Evolutionary conservation across 2,888 invertebrate species (phyloP).

Genomic region (Nezara viridula): DNA sequence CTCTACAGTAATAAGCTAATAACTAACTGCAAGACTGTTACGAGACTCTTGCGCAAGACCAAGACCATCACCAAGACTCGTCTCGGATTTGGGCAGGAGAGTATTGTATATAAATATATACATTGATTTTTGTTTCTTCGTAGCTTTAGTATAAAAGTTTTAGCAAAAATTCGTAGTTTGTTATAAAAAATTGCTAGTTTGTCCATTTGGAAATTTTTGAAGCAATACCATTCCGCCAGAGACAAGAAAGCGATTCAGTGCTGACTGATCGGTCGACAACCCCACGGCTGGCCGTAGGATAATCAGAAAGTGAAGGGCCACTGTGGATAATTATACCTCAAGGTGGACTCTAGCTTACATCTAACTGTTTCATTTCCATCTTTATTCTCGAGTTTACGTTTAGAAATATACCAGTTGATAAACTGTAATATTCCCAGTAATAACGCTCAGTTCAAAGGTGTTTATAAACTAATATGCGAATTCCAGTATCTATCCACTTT

Average conservation of each 20-base stretch:
- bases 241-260: not conserved
- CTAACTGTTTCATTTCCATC: not conserved
- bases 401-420: not conserved
- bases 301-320: constrained; percentile 24
- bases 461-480: not conserved
- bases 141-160: no score
- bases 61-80: no score
- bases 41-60: no score
- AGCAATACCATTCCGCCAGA: not conserved
- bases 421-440: not conserved
- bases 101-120: no score
- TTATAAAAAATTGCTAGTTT: not conserved
- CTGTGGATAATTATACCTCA: constrained; percentile 34
- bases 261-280: constrained; percentile 11
- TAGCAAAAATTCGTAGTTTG: no score
- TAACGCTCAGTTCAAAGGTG: not conserved
- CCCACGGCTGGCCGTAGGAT: not conserved
- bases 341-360: not conserved
- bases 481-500: no score
- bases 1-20: no score
- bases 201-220: not conserved
- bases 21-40: no score
- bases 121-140: no score
- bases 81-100: no score
- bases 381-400: not conserved